Evolutionary conservation across 2,888 invertebrate genomes (phyloP), one percentile per base, ranked within the genome.

Genomic region (Mesoligia furuncula): DNA sequence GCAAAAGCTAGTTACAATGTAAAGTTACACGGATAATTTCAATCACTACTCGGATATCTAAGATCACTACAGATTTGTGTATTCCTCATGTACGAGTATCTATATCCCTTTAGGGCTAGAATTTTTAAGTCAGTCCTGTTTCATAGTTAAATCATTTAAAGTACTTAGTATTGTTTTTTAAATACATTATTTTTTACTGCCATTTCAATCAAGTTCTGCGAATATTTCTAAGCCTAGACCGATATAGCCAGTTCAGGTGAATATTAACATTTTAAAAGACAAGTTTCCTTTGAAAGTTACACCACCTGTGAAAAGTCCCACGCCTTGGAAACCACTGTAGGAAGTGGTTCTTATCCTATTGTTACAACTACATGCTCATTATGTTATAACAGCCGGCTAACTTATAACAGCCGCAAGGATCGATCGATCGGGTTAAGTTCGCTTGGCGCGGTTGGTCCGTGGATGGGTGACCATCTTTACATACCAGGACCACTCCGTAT

Each of bases 231-330:
- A 61, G 15, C n/a, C 27, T 13, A 48, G 51, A 27, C 71, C n/a
- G 36, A 59, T 20, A 61, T 20, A 51, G 20, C 17, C 39, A 2
- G 48, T 78, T 65, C 48, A 59, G 13, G 70, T 66, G 9, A 51
- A 70, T 70, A 79, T 57, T 66, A 74, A 54, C 67, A 61, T 62
- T 61, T 15, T 24, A 65, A 45, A 11, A 54, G n/a, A 39, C 31
- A 15, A 15, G 68, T 67, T 79, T 73, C 51, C 73, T 61, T 73
- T 79, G 70, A 70, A 80, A 73, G 45, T 15, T 70, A 11, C 20
- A n/a, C 17, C 79, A 79, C 48, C 57, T 80, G 79, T n/a, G 1
- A 17, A 51, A 9, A 8, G 27, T 74, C 73, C 66, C 79, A 79
- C 79, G 79, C 31, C 31, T 39, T 15, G n/a, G 31, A 42, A 57